These are phyloP conservation scores for Lasioglossum marginatum DNA, from an alignment of 2,888 invertebrate genomes.

Conservation along the genomic window DNA sequence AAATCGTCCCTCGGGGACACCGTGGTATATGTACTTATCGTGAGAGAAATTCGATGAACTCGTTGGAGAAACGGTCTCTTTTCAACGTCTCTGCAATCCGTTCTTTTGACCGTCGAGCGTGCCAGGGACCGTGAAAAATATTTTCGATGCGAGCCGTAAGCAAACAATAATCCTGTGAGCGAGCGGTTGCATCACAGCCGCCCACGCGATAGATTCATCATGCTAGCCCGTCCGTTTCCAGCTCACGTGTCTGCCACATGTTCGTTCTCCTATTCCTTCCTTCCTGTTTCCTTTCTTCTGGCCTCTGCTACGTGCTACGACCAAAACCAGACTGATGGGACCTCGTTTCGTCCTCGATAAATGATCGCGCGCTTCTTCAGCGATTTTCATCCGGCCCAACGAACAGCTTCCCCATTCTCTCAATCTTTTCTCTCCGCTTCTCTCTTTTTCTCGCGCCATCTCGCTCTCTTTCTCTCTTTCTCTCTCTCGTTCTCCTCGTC, in stretches of 20 bases:
- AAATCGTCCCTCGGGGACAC: neutral
- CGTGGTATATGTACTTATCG: neutral
- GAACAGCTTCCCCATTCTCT: slow-evolving; percentile 45
- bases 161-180: slow-evolving; percentile 46
- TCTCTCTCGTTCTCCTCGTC: neutral
- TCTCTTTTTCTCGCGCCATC: neutral
- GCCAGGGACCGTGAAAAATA: slow-evolving; percentile 28
- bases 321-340: slow-evolving; percentile 60
- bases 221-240: slow-evolving; percentile 57
- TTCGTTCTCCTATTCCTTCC: slow-evolving; percentile 68
- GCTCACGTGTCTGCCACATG: slow-evolving; percentile 70
- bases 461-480: neutral
- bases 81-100: neutral
- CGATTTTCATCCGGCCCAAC: slow-evolving; percentile 66
- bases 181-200: slow-evolving; percentile 32
- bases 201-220: slow-evolving; percentile 68
- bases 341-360: slow-evolving; percentile 65
- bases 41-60: neutral
- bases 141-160: slow-evolving; percentile 17
- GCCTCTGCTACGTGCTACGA: slow-evolving; percentile 38
- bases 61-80: neutral
- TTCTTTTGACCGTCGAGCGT: neutral
- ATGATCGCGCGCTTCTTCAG: slow-evolving; percentile 69
- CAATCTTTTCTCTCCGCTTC: neutral
- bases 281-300: slow-evolving; percentile 58